Base-by-base conservation (phyloP, 2,113 vertebrate species). In the Cynoglossus semilaevis region DNA sequence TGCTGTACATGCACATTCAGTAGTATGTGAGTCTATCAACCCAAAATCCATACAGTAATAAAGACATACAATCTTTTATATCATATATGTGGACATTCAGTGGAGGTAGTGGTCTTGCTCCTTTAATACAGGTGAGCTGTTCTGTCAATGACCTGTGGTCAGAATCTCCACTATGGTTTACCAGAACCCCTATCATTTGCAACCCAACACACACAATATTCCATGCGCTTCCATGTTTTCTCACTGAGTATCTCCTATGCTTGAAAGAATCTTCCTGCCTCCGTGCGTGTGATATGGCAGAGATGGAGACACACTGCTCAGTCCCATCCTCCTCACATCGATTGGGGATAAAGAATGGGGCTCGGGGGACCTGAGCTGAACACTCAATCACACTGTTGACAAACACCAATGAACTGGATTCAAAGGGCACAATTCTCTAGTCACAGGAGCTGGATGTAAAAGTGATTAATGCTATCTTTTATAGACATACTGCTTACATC, bases 261-360 rank as follows among this genome's bases (percentile, higher is more conserved):
- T 50, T 40, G 42, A 51, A 70, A 62, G 51, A 63, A 77, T 51
- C 53, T 58, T 43, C 47, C 59, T 67, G 54, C 14, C 38, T 69
- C 51, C 57, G 50, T 63, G 67, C 67, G 60, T 22, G 55, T 4
- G 46, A 70, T 70, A 63, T 74, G 62, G 19, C 72, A 51, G 45
- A 12, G 3, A 65, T 37, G 58, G 46, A 74, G 67, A 57, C 63
- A 51, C 52, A 42, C 59, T 61, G 49, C 36, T 71, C 47, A 48
- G 48, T 62, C 44, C 57, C 15, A 45, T 67, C 60, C 63, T 67
- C 56, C 68, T 71, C 63, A 48, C 53, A 85, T 83, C n/a, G 78
- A 81, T 83, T 60, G 46, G 48, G 62, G 44, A 56, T 74, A 64
- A 78, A 75, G 68, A 82, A 80, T 61, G 46, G 53, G 70, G 35